Base-by-base conservation (phyloP, 2,113 vertebrate genomes). In the Muscicapa adusta region DNA sequence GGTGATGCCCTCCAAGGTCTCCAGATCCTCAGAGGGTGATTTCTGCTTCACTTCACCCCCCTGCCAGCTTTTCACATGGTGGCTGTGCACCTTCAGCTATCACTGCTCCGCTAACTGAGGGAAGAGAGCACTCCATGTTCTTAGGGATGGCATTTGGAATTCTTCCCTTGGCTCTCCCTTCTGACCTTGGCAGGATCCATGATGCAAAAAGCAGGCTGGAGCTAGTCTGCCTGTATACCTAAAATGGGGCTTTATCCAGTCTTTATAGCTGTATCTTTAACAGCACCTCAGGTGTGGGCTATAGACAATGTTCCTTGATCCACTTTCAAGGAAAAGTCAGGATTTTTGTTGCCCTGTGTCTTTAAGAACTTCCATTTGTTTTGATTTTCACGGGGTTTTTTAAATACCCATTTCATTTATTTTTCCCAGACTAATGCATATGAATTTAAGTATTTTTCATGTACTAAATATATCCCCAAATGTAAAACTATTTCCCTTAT, bases 401-500 rank as follows among this genome's bases (percentile, higher is more conserved):
- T 47, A 75, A 86, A 60, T 23, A 36, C 5, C 0, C 1, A 0
- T 51, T 57, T 72, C 3, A 3, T 42, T 45, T 54, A 4, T 74
- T 67, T 67, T 14, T 14, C 10, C 18, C 18, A 62, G n/a, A 71
- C 28, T 53, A 71, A 61, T 67, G 11, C 15, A 9, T 53, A n/a
- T 28, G 12, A 24, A 23, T 72, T 68, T 31, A 68, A 81, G 24
- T 50, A 6, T 40, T 70, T 76, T 72, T 60, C 25, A 31, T 42
- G 17, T 68, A 56, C 18, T 81, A 40, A 65, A 56, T n/a, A 50
- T 51, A 76, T 85, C 16, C 42, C 33, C 58, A 66, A 76, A 83
- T 60, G 48, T 88, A 63, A 76, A 76, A 79, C 33, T 54, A 23
- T 76, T 94, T 94, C 62, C 42, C 38, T 83, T 73, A 70, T 48